Percentiles rank a stretch among this genome's conserved stretches.
Conservation (phyloP, 2,888 invertebrate genomes). For the Carabus problematicus region DNA sequence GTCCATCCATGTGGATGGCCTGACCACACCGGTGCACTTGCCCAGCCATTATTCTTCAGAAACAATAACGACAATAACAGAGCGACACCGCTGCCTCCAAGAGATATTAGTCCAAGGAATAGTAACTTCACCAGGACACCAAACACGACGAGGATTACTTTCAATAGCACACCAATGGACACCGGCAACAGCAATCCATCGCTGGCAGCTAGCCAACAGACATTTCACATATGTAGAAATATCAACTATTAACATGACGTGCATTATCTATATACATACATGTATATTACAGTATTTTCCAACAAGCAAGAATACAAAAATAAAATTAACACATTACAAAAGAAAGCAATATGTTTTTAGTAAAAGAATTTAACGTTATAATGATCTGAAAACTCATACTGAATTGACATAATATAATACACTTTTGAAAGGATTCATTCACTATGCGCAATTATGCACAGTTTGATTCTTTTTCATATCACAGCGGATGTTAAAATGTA, state of each 20-base stretch:
- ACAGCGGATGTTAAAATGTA: neutral
- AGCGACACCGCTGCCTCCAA: slow-evolving; percentile 32
- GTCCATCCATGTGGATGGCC: slow-evolving; percentile 1
- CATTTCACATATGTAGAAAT: too few relatives aligned
- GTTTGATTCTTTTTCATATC: neutral
- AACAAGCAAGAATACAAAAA: neutral
- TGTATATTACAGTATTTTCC: too few relatives aligned
- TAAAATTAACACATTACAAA: too few relatives aligned
- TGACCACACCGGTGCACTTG: slow-evolving; percentile 16
- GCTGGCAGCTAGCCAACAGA: neutral
- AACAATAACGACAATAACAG: slow-evolving; percentile 25
- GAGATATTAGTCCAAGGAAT: slow-evolving; percentile 27
- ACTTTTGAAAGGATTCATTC: slow-evolving; percentile 5
- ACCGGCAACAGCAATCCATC: slow-evolving; percentile 34
- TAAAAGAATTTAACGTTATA: too few relatives aligned
- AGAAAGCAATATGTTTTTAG: too few relatives aligned
- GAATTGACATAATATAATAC: neutral
- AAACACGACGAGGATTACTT: slow-evolving; percentile 28
- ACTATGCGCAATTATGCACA: neutral
- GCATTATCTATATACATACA: too few relatives aligned
- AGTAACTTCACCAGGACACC: slow-evolving; percentile 30
- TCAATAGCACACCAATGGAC: slow-evolving; percentile 31
- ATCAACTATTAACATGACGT: too few relatives aligned
- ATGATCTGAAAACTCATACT: neutral
- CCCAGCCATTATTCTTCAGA: slow-evolving; percentile 22